A percentile compares a stretch with the other conserved stretches of the same genome.
phyloP scores from a whole-genome alignment of 2,888 invertebrate species.

The Caenorhabditis sinica region DNA sequence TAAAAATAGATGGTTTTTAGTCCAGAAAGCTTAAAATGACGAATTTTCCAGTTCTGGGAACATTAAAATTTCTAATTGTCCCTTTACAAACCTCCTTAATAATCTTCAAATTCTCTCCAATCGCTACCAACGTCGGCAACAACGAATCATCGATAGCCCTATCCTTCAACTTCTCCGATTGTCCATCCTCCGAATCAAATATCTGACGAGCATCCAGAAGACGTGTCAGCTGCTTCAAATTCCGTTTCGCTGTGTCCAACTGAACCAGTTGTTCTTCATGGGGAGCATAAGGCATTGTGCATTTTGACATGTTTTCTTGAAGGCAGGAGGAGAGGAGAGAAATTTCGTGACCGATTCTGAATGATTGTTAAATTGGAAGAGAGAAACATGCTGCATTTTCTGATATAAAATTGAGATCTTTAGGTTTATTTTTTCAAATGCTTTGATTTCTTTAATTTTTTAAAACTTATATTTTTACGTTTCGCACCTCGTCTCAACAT shows the following conservation, averaged over 20 bases:
- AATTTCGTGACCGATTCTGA: conserved; percentile 65
- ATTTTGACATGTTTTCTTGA: conserved; percentile 66
- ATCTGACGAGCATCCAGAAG: conserved; percentile 62
- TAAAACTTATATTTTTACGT: neutral
- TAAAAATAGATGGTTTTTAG: no score
- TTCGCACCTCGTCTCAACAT: conserved; percentile 58
- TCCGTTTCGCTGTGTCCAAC: conserved; percentile 60
- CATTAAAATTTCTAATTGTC: no score
- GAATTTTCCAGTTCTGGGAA: no score
- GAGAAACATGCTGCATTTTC: no score
- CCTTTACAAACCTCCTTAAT: conserved; percentile 51
- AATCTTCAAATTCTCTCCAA: conserved; percentile 63
- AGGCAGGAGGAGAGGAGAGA: conserved; percentile 52
- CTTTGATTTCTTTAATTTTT: neutral
- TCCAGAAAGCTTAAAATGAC: no score
- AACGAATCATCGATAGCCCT: conserved; percentile 62
- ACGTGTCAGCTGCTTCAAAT: conserved; percentile 57
- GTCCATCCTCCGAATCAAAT: conserved; percentile 63
- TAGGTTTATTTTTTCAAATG: neutral
- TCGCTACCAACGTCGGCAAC: conserved; percentile 63
- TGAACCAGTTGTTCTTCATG: conserved; percentile 67
- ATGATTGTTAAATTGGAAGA: neutral
- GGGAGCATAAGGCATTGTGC: conserved; percentile 61
- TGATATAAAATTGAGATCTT: no score
- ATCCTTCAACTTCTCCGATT: conserved; percentile 53